Conservation (phyloP, 2,888 invertebrate genomes). For the Pyrrhia umbra region DNA sequence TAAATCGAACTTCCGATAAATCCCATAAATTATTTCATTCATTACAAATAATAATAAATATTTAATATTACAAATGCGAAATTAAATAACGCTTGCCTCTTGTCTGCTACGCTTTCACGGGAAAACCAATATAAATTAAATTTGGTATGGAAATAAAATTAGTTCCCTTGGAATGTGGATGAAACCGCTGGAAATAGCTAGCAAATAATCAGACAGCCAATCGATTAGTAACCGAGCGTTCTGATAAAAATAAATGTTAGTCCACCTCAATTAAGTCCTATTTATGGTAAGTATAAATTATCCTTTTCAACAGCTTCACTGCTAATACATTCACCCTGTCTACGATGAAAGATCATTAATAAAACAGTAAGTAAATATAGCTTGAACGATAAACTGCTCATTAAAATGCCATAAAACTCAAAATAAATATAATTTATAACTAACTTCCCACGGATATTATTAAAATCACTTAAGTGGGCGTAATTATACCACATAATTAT, state of each 20-base stretch:
- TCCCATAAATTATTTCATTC: too few relatives aligned
- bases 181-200: too few relatives aligned
- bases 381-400: conserved; percentile 6
- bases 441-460: conserved; percentile 27
- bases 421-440: not conserved
- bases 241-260: not conserved
- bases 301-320: not conserved
- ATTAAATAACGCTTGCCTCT: too few relatives aligned
- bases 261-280: not conserved
- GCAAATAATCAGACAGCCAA: too few relatives aligned
- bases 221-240: not conserved
- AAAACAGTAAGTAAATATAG: not conserved
- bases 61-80: too few relatives aligned
- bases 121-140: too few relatives aligned
- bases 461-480: conserved; percentile 5
- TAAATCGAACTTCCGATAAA: too few relatives aligned
- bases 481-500: conserved; percentile 3
- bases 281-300: conserved; percentile 2
- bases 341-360: conserved; percentile 6
- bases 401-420: conserved; percentile 17
- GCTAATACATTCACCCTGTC: not conserved
- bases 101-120: too few relatives aligned
- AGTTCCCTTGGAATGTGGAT: too few relatives aligned
- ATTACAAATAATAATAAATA: too few relatives aligned
- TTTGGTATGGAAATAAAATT: too few relatives aligned